Conservation (phyloP, 2,888 invertebrate genomes). For the Perithous albicinctus region DNA sequence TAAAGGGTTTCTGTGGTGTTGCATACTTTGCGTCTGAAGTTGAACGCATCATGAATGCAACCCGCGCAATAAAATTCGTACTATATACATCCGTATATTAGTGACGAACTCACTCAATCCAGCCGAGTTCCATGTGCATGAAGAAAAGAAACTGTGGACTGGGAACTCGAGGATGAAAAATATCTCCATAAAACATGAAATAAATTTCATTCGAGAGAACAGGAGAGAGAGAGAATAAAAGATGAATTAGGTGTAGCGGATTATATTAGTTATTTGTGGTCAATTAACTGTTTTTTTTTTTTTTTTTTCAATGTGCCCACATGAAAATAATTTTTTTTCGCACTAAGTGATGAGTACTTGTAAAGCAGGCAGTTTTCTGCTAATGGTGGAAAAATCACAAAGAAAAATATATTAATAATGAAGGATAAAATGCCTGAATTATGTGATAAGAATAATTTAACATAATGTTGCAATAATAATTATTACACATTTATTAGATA, state of each 20-base stretch:
- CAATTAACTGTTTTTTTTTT: not conserved
- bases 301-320: no score
- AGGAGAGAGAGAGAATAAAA: not conserved
- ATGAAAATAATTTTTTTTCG: no score
- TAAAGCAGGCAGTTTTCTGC: no score
- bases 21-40: constrained; percentile 6
- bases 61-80: constrained; percentile 2
- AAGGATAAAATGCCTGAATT: not conserved
- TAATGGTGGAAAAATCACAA: no score
- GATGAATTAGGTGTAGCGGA: not conserved
- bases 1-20: not conserved
- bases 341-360: no score
- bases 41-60: constrained; percentile 4
- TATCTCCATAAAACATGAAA: constrained; percentile 3
- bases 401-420: not conserved
- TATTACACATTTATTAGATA: not conserved
- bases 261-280: not conserved
- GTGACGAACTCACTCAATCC: constrained; percentile 26
- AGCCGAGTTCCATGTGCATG: not conserved
- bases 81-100: constrained; percentile 6
- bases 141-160: not conserved
- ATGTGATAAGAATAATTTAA: not conserved
- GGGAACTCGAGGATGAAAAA: constrained; percentile 5
- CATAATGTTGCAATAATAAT: not conserved
- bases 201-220: not conserved